phyloP scores from a whole-genome alignment of 2,888 invertebrate genomes.

The Cactoblastis cactorum region DNA sequence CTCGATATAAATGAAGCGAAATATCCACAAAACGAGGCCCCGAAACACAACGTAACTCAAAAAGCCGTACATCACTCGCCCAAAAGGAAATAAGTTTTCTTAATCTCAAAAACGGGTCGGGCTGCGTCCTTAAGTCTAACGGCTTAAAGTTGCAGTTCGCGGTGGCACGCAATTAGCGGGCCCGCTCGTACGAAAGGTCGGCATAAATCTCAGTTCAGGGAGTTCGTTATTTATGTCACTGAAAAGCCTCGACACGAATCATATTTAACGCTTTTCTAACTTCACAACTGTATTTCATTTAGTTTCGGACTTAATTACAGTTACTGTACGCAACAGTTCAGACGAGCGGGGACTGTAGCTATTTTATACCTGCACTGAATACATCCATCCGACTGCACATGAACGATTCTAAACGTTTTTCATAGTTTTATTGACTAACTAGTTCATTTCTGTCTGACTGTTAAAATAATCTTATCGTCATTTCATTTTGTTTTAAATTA shows the following conservation, averaged over 20 bases:
- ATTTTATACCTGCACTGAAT: no score
- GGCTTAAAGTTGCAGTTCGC: conserved; percentile 33
- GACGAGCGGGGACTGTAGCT: no score
- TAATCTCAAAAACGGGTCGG: conserved; percentile 3
- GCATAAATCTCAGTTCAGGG: conserved; percentile 14
- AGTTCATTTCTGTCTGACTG: no score
- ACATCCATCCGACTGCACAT: no score
- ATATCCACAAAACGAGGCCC: neutral
- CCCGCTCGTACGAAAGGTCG: conserved; percentile 42
- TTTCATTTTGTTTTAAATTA: no score
- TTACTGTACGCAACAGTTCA: neutral
- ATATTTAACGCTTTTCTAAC: conserved; percentile 10
- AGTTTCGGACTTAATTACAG: neutral
- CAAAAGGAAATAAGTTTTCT: neutral
- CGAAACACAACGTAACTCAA: neutral
- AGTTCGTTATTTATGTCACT: conserved; percentile 11
- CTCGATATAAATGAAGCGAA: neutral
- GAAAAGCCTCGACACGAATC: conserved; percentile 13
- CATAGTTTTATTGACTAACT: no score
- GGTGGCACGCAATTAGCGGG: conserved; percentile 38
- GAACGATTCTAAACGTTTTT: no score
- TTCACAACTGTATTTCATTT: neutral
- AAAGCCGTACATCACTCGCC: neutral
- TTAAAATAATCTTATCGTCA: no score
- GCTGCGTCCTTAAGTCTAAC: neutral